Base-by-base conservation (phyloP, 2,797 vertebrate species). In the Eulemur mongoz region DNA sequence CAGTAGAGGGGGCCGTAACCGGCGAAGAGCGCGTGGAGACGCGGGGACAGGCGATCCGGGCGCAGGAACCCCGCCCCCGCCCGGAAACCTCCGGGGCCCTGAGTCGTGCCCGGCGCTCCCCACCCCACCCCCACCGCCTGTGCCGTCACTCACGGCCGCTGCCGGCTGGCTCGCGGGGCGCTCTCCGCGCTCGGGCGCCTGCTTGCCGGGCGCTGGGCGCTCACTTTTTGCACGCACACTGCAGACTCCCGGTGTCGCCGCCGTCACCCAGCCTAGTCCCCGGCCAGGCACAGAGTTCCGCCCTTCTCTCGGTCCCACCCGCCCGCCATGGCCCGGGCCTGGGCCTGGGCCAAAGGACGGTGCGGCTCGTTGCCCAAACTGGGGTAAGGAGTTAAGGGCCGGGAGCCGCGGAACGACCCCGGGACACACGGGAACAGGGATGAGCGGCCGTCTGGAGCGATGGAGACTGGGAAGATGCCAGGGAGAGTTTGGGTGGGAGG, bases 171-270 rank as follows among this genome's bases (percentile, higher is more conserved):
- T 94, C 40, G 93, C 91, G 73, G 61, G 59, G 80, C 95, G 83
- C 97, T 93, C 90, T 72, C 97, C 72, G 87, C 61, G 84, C 93
- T 80, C 96, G 76, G 97, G 94, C 97, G 97, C 97, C 97, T 96
- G 97, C 97, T 93, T 43, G 48, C 93, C 87, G 0, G 27, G 93
- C 59, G 84, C 94, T 27, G 95, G 54, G 94, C 93, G 89, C 97
- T 93, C 97, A 96, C 96, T 96, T 95, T 93, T 81, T 69, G 79
- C 83, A 57, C 89, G 43, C 81, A 52, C 93, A 96, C 97, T 94
- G 97, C 97, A 82, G 97, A 67, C 95, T 93, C 89, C 59, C 32
- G 38, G 94, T 15, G 72, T 73, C 75, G 69, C 80, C 83, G 43
- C 93, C 27, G 87, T 80, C 95, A 40, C 94, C 94, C 84, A 76